phyloP scores from a whole-genome alignment of 2,888 invertebrate species.

The Lasioglossum malachurum region DNA sequence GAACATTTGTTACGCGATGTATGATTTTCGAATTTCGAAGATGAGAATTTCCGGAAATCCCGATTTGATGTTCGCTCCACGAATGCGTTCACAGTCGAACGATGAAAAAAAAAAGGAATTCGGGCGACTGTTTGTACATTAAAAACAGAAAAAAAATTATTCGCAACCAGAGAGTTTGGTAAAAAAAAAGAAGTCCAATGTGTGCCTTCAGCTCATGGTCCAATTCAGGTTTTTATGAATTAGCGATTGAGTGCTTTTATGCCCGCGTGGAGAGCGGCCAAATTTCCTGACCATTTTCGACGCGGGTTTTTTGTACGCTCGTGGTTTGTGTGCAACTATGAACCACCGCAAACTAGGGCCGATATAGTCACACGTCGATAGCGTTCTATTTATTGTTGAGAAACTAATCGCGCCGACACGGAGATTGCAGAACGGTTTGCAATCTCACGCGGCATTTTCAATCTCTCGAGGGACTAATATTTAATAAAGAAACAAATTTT shows the following conservation, averaged over 20 bases:
- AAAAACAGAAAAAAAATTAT: neutral
- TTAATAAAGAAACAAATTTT: too few species aligned
- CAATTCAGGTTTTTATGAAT: constrained; percentile 34
- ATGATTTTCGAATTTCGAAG: constrained; percentile 36
- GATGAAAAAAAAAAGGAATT: neutral
- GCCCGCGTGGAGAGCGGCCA: constrained; percentile 18
- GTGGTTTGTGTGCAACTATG: neutral
- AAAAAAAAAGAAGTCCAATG: neutral
- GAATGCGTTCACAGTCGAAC: neutral
- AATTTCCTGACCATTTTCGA: constrained; percentile 32
- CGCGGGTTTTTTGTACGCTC: neutral
- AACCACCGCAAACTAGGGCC: too few species aligned
- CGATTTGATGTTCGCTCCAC: constrained; percentile 2
- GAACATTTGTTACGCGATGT: constrained; percentile 21
- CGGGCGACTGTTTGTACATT: neutral
- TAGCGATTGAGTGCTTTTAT: constrained; percentile 28
- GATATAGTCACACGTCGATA: neutral
- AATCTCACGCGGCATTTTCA: too few species aligned
- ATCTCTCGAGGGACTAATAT: too few species aligned
- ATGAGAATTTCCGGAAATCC: neutral
- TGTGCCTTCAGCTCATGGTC: neutral
- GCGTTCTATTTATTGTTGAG: neutral
- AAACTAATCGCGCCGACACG: neutral
- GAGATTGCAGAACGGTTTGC: neutral
- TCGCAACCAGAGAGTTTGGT: neutral